Conservation (phyloP, 2,888 invertebrate genomes). For the Hypena proboscidalis region DNA sequence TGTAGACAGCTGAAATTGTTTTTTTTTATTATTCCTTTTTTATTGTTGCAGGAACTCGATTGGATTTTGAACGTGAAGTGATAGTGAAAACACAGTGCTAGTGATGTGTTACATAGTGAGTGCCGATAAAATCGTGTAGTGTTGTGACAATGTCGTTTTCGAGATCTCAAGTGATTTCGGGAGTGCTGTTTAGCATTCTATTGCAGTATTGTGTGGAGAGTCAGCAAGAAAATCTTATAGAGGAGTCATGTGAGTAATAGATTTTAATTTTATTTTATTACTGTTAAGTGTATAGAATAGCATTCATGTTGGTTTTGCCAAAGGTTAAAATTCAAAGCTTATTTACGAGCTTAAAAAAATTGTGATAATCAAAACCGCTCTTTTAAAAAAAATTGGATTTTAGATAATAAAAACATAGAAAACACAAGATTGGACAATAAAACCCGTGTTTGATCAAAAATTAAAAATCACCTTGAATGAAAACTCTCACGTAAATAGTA, state of each 20-base stretch:
- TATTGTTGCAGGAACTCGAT: constrained; percentile 46
- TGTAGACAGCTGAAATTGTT: too few species aligned
- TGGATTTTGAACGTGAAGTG: constrained; percentile 12
- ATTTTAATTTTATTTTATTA: not conserved
- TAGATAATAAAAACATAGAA: too few species aligned
- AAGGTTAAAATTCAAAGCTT: too few species aligned
- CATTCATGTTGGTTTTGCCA: too few species aligned
- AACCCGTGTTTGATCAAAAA: too few species aligned
- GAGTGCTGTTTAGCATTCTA: constrained; percentile 60
- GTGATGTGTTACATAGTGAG: constrained; percentile 53
- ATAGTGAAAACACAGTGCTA: constrained; percentile 40
- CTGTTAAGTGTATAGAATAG: not conserved
- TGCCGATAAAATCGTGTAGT: constrained; percentile 50
- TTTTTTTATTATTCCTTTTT: constrained; percentile 7
- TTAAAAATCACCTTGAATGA: too few species aligned
- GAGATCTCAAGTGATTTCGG: constrained; percentile 54
- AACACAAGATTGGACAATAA: too few species aligned
- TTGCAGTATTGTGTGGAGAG: constrained; percentile 67
- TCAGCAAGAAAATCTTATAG: constrained; percentile 73
- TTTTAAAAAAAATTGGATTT: too few species aligned
- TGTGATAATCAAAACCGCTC: too few species aligned
- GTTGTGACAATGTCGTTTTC: constrained; percentile 54
- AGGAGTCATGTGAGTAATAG: constrained; percentile 71
- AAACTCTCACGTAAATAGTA: too few species aligned
- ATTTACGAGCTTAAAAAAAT: too few species aligned